Conservation (phyloP, 2,888 invertebrate genomes). For the Coelinius sp. region DNA sequence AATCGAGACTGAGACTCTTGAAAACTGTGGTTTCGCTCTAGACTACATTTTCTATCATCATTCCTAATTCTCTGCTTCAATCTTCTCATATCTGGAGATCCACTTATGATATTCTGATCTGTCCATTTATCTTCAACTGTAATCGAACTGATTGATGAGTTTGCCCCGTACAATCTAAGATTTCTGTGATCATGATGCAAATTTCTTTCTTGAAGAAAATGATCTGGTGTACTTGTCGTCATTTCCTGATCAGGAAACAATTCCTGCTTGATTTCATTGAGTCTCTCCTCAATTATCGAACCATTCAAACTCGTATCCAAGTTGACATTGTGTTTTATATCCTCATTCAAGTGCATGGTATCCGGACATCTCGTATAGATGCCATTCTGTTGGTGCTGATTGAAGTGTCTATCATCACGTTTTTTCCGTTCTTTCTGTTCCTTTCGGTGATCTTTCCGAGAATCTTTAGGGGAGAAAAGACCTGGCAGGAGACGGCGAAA, state of each 20-base stretch:
- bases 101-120: slow-evolving; percentile 57
- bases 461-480: slow-evolving; percentile 65
- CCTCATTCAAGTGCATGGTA: slow-evolving; percentile 66
- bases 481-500: slow-evolving; percentile 62
- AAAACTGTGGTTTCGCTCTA: slow-evolving; percentile 65
- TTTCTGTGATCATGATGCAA: slow-evolving; percentile 47
- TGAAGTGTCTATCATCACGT: slow-evolving; percentile 62
- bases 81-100: slow-evolving; percentile 58
- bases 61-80: slow-evolving; percentile 52
- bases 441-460: slow-evolving; percentile 62
- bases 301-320: slow-evolving; percentile 63
- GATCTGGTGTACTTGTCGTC: slow-evolving; percentile 63
- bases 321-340: slow-evolving; percentile 64
- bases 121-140: slow-evolving; percentile 61
- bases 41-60: slow-evolving; percentile 53
- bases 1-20: slow-evolving; percentile 60
- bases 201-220: slow-evolving; percentile 54
- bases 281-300: slow-evolving; percentile 62
- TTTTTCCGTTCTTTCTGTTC: slow-evolving; percentile 60
- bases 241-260: slow-evolving; percentile 61
- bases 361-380: slow-evolving; percentile 65
- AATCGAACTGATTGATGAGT: slow-evolving; percentile 59
- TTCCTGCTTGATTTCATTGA: slow-evolving; percentile 65
- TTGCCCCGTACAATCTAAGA: slow-evolving; percentile 52
- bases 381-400: slow-evolving; percentile 65